These are phyloP conservation scores for Alloplasta piceator DNA, from an alignment of 2,888 invertebrate species.

Conservation along the genomic window DNA sequence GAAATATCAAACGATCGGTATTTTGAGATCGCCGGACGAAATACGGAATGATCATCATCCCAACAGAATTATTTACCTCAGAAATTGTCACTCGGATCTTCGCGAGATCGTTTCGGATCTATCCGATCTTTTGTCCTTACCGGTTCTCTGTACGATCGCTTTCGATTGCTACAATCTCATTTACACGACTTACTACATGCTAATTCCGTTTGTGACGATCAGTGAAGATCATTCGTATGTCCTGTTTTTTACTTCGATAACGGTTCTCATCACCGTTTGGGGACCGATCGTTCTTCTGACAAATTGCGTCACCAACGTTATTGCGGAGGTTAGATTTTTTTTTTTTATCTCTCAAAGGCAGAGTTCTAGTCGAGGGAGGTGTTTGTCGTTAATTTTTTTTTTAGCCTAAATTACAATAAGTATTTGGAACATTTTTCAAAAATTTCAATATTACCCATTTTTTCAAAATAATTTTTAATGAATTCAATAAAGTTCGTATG, in stretches of 20 bases:
- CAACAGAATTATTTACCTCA: conserved; percentile 34
- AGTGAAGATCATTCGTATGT: not conserved
- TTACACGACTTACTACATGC: conserved; percentile 53
- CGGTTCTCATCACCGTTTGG: not conserved
- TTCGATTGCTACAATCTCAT: conserved; percentile 20
- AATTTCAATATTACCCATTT: too few species aligned
- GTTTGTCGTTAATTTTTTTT: too few species aligned
- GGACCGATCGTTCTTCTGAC: conserved; percentile 71
- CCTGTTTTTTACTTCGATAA: not conserved
- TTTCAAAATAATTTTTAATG: too few species aligned
- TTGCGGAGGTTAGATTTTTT: conserved; percentile 34
- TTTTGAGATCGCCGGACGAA: not conserved
- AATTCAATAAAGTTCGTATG: too few species aligned
- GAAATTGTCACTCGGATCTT: conserved; percentile 52
- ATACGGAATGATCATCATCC: not conserved
- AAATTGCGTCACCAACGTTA: conserved; percentile 25
- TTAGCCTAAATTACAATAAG: too few species aligned
- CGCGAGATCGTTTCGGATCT: conserved; percentile 58
- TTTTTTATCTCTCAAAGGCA: too few species aligned
- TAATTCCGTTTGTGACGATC: conserved; percentile 5
- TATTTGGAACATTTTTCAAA: too few species aligned
- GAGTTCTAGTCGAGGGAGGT: too few species aligned
- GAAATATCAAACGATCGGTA: not conserved
- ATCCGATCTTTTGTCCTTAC: conserved; percentile 64
- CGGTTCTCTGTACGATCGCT: conserved; percentile 41